phyloP scores from a whole-genome alignment of 1,140 invertebrate genomes.

The Bombus confusus region DNA sequence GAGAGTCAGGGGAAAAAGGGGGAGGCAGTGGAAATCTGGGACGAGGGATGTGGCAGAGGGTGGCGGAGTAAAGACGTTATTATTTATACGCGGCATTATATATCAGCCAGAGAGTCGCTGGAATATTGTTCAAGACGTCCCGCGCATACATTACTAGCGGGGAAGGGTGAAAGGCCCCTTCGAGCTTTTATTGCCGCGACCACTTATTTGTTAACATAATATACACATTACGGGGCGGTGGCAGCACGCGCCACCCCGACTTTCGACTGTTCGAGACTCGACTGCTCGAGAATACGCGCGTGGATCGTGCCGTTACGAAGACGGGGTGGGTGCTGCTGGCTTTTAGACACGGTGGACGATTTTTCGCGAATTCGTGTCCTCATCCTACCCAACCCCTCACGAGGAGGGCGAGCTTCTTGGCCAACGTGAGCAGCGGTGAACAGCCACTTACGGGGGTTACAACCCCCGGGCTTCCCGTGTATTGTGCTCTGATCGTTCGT shows the following conservation, averaged over 20 bases:
- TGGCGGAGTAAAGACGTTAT: slow-evolving; percentile 65
- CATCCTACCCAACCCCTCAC: background rate
- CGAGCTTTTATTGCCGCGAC: slow-evolving; percentile 78
- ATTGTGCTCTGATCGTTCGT: slow-evolving; percentile 31
- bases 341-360: slow-evolving; percentile 77
- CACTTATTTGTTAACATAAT: slow-evolving; percentile 82
- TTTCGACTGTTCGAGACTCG: slow-evolving; percentile 18
- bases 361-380: slow-evolving; percentile 58
- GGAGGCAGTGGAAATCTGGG: slow-evolving; percentile 30
- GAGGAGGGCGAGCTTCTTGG: slow-evolving; percentile 11
- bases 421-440: slow-evolving; percentile 33
- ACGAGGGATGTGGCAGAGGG: slow-evolving; percentile 35
- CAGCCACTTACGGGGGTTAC: slow-evolving; percentile 26
- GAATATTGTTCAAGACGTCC: slow-evolving; percentile 79
- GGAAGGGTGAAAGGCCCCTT: slow-evolving; percentile 34
- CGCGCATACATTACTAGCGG: slow-evolving; percentile 75
- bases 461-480: background rate
- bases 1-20: too few relatives aligned
- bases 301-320: background rate
- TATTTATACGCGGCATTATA: slow-evolving; percentile 78
- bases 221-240: slow-evolving; percentile 76
- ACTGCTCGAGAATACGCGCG: background rate
- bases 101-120: slow-evolving; percentile 71
- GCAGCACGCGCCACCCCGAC: slow-evolving; percentile 59
- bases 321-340: slow-evolving; percentile 42